Base-by-base conservation (phyloP, 2,113 vertebrate genomes). In the Lates calcarifer region DNA sequence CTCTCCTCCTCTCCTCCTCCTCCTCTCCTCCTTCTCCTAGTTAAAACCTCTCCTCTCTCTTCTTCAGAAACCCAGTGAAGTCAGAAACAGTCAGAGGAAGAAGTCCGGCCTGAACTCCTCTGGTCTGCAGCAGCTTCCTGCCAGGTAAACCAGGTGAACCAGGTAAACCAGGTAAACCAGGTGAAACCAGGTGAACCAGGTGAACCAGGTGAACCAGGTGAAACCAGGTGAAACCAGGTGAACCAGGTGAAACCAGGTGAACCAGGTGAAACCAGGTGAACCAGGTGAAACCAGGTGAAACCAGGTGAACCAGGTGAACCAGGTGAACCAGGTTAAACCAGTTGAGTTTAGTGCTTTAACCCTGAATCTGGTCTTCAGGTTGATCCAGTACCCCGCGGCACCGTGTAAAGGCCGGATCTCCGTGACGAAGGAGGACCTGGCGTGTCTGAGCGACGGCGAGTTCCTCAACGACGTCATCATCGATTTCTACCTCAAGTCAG, bases 381-480 rank as follows among this genome's bases (percentile, higher is more conserved):
- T 99, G 92, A 96, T 99, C 85, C 96, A 98, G 90, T 99, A 97
- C 84, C 98, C 98, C 17, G 93, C 96, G 4, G 94, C 97, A 39
- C 98, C 98, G 72, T 95, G 95, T 47, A 99, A 96, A 88, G 97
- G 98, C 57, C 96, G 97, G 10, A 95, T 99, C 89, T 94, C 96
- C 33, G 97, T 99, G 77, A 97, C 96, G 15, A 95, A 93, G 83
- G 98, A 99, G 90, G 98, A 99, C 87, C 80, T 99, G 47, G 95
- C 95, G 39, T 98, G 97, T 84, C 94, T 99, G 85, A 94, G 96
- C 45, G 91, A 93, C 39, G 97, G 97, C 37, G 94, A 98, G 49
- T 99, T 98, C 94, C 97, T 99, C 71, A 99, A 99, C 79, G 98
- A 99, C 84, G 97, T 99, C 76, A 98, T 99, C 87, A 98, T 99